phyloP scores from a whole-genome alignment of 2,113 vertebrate genomes.

The Scortum barcoo region DNA sequence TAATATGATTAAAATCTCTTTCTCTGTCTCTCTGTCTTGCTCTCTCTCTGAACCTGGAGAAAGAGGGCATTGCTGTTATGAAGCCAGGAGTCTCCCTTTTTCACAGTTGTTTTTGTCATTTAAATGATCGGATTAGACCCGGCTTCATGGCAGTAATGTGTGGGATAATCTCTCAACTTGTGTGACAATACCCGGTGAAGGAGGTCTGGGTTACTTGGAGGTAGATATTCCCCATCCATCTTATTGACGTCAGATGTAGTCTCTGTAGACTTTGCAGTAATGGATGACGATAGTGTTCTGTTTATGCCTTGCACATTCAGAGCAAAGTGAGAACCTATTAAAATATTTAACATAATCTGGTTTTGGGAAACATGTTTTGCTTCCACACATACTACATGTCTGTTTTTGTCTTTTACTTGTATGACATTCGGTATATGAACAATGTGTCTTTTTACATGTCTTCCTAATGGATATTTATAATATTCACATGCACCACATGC shows the following conservation, averaged over 20 bases:
- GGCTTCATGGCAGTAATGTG: neutral
- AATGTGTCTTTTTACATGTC: neutral
- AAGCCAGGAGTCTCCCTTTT: neutral
- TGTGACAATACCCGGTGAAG: neutral
- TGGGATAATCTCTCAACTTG: no score
- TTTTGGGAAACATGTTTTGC: neutral
- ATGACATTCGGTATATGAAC: neutral
- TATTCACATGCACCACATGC: neutral
- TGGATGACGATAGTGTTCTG: neutral
- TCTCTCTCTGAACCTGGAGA: neutral
- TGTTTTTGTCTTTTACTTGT: neutral
- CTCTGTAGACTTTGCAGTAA: neutral
- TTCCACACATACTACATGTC: neutral
- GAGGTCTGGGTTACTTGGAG: neutral
- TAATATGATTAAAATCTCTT: neutral
- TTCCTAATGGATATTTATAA: neutral
- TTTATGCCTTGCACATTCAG: neutral
- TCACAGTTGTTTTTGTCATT: neutral
- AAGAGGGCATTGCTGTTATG: neutral
- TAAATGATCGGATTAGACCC: neutral
- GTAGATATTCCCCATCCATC: neutral
- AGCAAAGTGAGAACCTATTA: neutral
- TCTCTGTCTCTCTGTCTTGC: neutral
- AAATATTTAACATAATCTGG: neutral
- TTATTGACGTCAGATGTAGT: neutral